A percentile compares a stretch with the other conserved stretches of the same genome.
phyloP scores from a whole-genome alignment of 2,113 vertebrate genomes.

The Protomyctophum bolini region DNA sequence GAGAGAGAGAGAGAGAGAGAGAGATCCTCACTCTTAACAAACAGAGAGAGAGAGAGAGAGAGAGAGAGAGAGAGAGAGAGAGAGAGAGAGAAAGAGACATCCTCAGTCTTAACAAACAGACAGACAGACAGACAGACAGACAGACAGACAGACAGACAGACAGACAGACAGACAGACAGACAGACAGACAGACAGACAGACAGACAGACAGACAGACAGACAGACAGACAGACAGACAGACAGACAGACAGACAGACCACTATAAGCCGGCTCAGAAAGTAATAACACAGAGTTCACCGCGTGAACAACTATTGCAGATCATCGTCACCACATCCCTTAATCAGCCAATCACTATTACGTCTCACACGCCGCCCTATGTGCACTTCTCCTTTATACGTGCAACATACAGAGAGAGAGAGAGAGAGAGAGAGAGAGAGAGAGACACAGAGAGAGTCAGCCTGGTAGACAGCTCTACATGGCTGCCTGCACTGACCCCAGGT shows the following conservation, averaged over 20 bases:
- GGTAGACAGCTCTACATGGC: constrained; percentile 63
- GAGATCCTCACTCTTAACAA: background rate
- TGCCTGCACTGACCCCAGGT: constrained; percentile 54
- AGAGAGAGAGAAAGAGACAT: background rate
- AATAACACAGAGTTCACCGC: constrained; percentile 1
- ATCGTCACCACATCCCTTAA: constrained; percentile 26
- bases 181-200: background rate
- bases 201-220: constrained; percentile 3
- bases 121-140: background rate
- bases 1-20: constrained; percentile 1
- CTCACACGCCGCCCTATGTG: constrained; percentile 45
- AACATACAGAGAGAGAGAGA: constrained; percentile 35
- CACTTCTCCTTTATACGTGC: constrained; percentile 54
- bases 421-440: too few species aligned
- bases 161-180: background rate
- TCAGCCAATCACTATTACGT: constrained; percentile 36
- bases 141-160: background rate
- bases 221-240: background rate
- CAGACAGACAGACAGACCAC: constrained; percentile 11
- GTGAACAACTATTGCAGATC: constrained; percentile 22
- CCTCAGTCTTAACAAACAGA: too few species aligned
- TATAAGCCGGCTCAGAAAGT: constrained; percentile 9
- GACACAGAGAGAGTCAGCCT: background rate
- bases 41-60: too few species aligned
- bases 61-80: background rate